phyloP scores from a whole-genome alignment of 2,797 vertebrate species.

The Acrocephalus scirpaceus region DNA sequence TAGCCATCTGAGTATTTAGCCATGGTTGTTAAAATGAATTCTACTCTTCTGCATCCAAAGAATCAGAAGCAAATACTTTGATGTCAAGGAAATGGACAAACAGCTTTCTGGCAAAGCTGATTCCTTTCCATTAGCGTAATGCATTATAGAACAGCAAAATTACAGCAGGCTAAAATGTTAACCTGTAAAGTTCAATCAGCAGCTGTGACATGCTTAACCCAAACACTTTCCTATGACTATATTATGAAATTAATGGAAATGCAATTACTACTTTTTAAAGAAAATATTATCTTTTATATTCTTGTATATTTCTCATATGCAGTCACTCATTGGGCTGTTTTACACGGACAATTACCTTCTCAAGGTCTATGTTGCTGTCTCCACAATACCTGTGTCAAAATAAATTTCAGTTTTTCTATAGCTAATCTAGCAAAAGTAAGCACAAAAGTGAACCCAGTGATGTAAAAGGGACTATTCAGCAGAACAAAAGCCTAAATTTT shows the following conservation, averaged over 20 bases:
- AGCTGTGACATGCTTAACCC: neutral
- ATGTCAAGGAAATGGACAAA: neutral
- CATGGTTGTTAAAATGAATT: neutral
- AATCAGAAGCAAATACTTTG: neutral
- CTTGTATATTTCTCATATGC: neutral
- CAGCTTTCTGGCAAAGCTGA: neutral
- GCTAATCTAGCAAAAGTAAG: neutral
- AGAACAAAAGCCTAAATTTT: neutral
- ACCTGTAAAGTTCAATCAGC: neutral
- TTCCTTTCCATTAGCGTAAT: neutral
- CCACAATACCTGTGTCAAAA: neutral
- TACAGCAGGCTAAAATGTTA: neutral
- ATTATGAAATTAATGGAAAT: slow-evolving; percentile 18
- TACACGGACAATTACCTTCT: neutral
- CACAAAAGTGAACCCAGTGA: neutral
- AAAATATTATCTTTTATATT: neutral
- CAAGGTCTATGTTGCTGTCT: neutral
- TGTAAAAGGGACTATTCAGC: neutral
- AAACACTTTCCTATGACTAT: neutral
- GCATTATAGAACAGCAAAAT: neutral
- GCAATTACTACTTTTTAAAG: slow-evolving; percentile 1
- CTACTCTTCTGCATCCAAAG: neutral
- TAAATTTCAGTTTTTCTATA: neutral
- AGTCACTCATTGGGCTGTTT: neutral
- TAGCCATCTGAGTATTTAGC: neutral